Conservation (phyloP, 2,113 vertebrate species). For the Axis porcinus region DNA sequence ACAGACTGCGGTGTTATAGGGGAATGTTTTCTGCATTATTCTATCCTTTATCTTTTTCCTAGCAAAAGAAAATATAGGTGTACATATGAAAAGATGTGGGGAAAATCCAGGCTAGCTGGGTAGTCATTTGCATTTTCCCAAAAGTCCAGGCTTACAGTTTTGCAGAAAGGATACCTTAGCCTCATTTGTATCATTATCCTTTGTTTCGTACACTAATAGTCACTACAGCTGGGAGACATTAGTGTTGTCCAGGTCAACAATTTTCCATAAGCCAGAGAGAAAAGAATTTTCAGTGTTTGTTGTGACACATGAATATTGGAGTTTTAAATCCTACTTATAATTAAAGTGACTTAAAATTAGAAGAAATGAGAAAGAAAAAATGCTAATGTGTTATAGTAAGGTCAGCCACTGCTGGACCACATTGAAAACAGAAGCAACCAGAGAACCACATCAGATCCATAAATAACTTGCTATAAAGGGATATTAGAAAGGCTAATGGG, state of each 20-base stretch:
- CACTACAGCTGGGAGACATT: conserved; percentile 53
- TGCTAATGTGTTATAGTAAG: conserved; percentile 20
- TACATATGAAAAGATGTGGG: neutral
- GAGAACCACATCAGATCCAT: neutral
- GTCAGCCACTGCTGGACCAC: neutral
- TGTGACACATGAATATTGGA: conserved; percentile 11
- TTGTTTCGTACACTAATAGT: neutral
- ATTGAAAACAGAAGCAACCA: conserved; percentile 9
- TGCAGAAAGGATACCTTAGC: neutral
- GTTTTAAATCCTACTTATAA: conserved; percentile 40
- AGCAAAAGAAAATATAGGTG: neutral
- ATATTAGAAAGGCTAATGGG: neutral
- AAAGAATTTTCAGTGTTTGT: conserved; percentile 40
- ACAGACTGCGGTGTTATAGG: conserved; percentile 1
- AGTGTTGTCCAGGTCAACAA: conserved; percentile 19
- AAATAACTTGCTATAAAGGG: neutral
- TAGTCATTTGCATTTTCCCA: conserved; percentile 4
- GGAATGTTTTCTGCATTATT: conserved; percentile 19
- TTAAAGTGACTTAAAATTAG: conserved; percentile 11
- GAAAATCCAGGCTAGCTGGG: neutral
- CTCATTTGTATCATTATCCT: neutral
- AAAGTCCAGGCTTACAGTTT: neutral
- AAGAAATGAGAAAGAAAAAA: neutral
- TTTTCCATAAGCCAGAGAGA: conserved; percentile 16
- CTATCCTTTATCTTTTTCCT: neutral